Evolutionary conservation across 2,888 invertebrate genomes (phyloP).

Genomic region (Pemphredon lugubris): DNA sequence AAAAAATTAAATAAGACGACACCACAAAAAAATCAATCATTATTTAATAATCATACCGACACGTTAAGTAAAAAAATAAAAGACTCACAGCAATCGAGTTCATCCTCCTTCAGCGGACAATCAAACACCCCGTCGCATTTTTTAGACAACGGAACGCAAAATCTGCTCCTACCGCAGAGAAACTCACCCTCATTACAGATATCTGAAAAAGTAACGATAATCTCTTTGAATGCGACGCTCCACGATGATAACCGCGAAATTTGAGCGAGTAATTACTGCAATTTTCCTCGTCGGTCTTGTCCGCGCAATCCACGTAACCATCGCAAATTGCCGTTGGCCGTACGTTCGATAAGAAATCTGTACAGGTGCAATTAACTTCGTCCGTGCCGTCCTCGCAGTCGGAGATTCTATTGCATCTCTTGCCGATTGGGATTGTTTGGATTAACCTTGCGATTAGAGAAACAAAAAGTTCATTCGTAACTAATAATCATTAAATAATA

Average conservation of each 20-base stretch:
- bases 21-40: no score
- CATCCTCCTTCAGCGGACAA: slow-evolving; percentile 89
- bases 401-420: slow-evolving; percentile 86
- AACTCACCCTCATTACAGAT: slow-evolving; percentile 84
- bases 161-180: slow-evolving; percentile 85
- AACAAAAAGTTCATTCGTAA: no score
- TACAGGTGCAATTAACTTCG: slow-evolving; percentile 88
- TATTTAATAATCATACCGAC: no score
- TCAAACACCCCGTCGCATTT: slow-evolving; percentile 86
- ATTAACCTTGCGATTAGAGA: slow-evolving; percentile 83
- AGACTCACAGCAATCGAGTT: slow-evolving; percentile 88
- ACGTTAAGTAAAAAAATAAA: no score
- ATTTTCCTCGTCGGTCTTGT: slow-evolving; percentile 88
- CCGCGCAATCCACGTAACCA: slow-evolving; percentile 88
- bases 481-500: no score
- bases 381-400: slow-evolving; percentile 94
- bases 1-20: no score
- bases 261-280: slow-evolving; percentile 84
- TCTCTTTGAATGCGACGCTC: neutral
- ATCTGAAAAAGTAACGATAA: slow-evolving; percentile 20
- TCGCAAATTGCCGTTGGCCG: slow-evolving; percentile 87
- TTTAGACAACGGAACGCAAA: slow-evolving; percentile 84
- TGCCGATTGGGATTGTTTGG: slow-evolving; percentile 84
- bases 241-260: neutral
- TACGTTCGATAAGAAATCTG: slow-evolving; percentile 84